Evolutionary conservation across 2,797 vertebrate species (phyloP).

Genomic region (Myotis myotis): DNA sequence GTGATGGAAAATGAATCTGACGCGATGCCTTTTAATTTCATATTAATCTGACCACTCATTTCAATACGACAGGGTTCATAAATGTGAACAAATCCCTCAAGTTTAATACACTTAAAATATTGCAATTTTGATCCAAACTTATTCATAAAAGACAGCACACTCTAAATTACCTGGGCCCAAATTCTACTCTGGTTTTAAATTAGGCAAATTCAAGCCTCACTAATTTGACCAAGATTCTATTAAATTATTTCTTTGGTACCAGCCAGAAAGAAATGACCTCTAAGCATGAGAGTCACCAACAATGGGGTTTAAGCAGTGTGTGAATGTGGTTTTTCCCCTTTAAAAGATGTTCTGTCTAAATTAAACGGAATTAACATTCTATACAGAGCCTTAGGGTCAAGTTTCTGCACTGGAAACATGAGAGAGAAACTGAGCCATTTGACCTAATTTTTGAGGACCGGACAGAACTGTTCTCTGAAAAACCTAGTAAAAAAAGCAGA

Average conservation of each 20-base stretch:
- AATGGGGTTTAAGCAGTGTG: neutral
- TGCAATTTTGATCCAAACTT: neutral
- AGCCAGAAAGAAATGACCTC: neutral
- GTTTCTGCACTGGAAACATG: neutral
- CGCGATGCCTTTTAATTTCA: neutral
- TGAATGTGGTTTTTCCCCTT: neutral
- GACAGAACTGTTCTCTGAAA: neutral
- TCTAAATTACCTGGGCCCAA: neutral
- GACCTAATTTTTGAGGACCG: neutral
- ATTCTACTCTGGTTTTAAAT: neutral
- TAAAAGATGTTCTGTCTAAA: neutral
- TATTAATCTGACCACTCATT: neutral
- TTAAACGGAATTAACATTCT: neutral
- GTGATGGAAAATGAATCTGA: constrained; percentile 35
- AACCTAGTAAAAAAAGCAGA: neutral
- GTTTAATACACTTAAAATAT: neutral
- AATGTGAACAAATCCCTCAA: neutral
- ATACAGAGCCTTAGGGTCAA: neutral
- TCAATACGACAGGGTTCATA: neutral
- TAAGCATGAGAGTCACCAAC: neutral
- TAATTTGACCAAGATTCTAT: neutral
- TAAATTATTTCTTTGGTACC: neutral
- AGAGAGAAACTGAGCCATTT: neutral
- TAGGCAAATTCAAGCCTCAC: neutral
- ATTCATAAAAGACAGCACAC: neutral